Evolutionary conservation across 23 tunicate species (phyloP), one percentile per base, ranked within the genome.

Genomic region (Botrylloides violaceus): DNA sequence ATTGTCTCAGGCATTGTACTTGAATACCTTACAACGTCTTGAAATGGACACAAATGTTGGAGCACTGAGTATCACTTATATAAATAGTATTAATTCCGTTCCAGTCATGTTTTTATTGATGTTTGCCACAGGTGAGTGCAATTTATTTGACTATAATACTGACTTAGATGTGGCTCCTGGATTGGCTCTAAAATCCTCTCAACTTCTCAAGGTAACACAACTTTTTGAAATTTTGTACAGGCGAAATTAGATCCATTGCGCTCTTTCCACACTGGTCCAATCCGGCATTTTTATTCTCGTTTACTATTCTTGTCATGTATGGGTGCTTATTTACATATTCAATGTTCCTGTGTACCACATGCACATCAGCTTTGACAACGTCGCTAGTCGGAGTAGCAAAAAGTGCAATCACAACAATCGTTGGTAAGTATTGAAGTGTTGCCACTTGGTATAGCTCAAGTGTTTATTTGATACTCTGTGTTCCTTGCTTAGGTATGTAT

Each of bases 281-380:
- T 29, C 21, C 57, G 31, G 27, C 61, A 38, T 82, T 92, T 61
- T 9, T 76, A 36, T 4, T 66, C 34, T 62, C 79, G n/a, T 81
- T 92, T 32, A 4, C 76, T 3, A 3, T 81, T 2, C 85, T 92
- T 6, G 66, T 83, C 5, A 47, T 58, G 1, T 76, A 76, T 4
- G 98, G 98, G n/a, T 79, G 87, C 25, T 50, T 92, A 3, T 79
- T 92, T 18, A 94, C 80, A 36, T 94, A 86, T 43, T 94, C 99
- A 18, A 81, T 86, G 88, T 94, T 94, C 43, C 85, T 94, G n/a
- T 94, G 99, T 75, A 94, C 99, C 0, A 94, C 95, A 21, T 79
- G 76, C 73, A 94, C 86, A 34, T 94, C 99, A 3, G 99, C 99
- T 18, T 64, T 94, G 1, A 86, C 95, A 6, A 94, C 99, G 19